Evolutionary conservation across 2,113 vertebrate species (phyloP), one percentile per base, ranked within the genome.

Genomic region (Pseudolaguvia tuberculata): DNA sequence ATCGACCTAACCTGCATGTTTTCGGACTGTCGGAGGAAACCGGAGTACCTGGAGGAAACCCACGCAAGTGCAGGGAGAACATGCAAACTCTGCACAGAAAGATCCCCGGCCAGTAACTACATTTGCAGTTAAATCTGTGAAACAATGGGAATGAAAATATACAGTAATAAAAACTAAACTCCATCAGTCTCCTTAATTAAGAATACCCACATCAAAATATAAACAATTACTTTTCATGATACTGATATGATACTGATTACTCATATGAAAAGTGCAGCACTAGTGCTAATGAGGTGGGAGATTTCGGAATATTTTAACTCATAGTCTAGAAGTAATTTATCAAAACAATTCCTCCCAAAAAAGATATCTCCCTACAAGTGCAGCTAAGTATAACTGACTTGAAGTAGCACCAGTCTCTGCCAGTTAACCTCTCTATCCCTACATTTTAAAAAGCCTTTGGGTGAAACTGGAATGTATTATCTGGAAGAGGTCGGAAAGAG

Each of bases 391-490:
- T 3, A 63, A 73, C 59, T 66, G 77, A 78, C 69, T 70, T 78
- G 78, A 87, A 87, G 84, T 81, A 86, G 83, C 69, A 84, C 39
- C 8, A 73, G 70, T 83, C 72, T 80, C 29, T 80, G 66, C 74
- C 71, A 80, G 61, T 78, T 63, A 45, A 72, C 73, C 27, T n/a
- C 39, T 45, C 35, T 14, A 10, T 67, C n/a, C 25, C 17, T 20
- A 21, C 45, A 47, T 50, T 63, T 73, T 15, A 62, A 14, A 2
- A 75, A 4, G 20, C 4, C 4, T 27, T 61, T 61, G 51, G 31
- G 13, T 47, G n/a, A 5, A 79, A 53, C 47, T n/a, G n/a, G n/a
- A n/a, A 66, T 25, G 27, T 50, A 12, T 29, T 4, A 57, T 39
- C 50, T 17, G 57, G 27, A 48, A 42, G 47, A 9, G 2, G 31